Percentiles rank a stretch among this genome's conserved stretches.
phyloP scores from a whole-genome alignment of 2,113 vertebrate species.

The Halcyon malimbica region DNA sequence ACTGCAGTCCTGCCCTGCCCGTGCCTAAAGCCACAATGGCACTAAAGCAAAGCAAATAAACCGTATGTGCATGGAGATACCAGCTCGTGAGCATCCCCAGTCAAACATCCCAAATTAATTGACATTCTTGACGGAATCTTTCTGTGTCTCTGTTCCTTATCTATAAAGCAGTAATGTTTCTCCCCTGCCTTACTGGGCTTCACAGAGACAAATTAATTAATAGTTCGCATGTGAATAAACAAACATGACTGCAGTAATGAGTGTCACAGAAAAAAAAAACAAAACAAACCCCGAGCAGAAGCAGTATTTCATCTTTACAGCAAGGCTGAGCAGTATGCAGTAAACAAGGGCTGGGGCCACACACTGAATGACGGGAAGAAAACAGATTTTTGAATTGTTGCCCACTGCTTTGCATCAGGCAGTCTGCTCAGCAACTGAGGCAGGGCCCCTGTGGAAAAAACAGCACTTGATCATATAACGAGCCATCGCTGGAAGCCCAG shows the following conservation, averaged over 20 bases:
- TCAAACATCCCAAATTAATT: background rate
- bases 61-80: fast-evolving
- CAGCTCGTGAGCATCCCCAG: background rate
- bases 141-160: background rate
- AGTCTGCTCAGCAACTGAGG: background rate
- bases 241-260: background rate
- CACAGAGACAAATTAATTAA: conserved; percentile 44
- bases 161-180: background rate
- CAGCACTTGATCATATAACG: background rate
- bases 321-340: background rate
- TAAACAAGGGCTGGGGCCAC: conserved; percentile 11
- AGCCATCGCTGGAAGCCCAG: background rate
- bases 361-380: background rate
- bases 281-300: background rate
- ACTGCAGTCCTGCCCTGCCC: background rate
- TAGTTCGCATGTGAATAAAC: background rate
- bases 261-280: background rate
- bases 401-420: conserved; percentile 16
- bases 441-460: background rate
- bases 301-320: background rate
- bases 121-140: background rate
- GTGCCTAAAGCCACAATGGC: background rate
- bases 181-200: background rate
- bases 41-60: background rate
- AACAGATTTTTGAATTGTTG: background rate